Percentiles rank a stretch among this genome's conserved stretches.
Evolutionary conservation across 2,797 vertebrate genomes (phyloP).

Genomic region (Toxotes lorentzi): DNA sequence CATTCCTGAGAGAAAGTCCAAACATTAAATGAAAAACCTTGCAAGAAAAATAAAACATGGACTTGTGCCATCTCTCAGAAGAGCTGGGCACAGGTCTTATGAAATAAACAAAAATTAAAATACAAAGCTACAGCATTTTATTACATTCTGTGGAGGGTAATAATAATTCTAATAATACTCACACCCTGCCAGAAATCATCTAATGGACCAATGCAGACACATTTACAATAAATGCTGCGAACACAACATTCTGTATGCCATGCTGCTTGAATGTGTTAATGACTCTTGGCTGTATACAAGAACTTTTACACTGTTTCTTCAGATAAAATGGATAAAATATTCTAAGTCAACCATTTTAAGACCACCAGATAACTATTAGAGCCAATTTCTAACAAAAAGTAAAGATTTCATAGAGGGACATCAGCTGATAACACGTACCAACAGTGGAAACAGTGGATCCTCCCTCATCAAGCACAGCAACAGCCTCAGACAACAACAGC

Average conservation of each 20-base stretch:
- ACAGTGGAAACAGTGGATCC: slow-evolving; percentile 95
- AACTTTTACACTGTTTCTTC: background rate
- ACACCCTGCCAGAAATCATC: background rate
- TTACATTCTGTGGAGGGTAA: slow-evolving; percentile 24
- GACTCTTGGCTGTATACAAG: background rate
- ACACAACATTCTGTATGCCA: background rate
- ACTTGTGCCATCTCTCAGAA: slow-evolving; percentile 25
- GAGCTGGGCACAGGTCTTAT: slow-evolving; percentile 22
- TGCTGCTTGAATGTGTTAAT: background rate
- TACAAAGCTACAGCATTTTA: slow-evolving; percentile 22
- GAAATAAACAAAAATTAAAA: slow-evolving; percentile 38
- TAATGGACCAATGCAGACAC: background rate
- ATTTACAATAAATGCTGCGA: background rate
- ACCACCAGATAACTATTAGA: background rate
- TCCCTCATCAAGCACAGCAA: slow-evolving; percentile 95
- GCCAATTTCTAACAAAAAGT: background rate
- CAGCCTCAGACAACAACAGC: slow-evolving; percentile 93
- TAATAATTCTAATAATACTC: slow-evolving; percentile 10
- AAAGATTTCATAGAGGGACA: background rate
- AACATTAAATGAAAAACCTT: slow-evolving; percentile 19
- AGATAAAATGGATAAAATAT: background rate
- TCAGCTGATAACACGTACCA: slow-evolving; percentile 84
- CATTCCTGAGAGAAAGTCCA: slow-evolving; percentile 86
- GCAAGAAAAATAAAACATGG: slow-evolving; percentile 33
- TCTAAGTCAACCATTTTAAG: background rate